Evolutionary conservation across 2,113 vertebrate genomes (phyloP), one percentile per base, ranked within the genome.

Genomic region (Leptobrachium ailaonicum): DNA sequence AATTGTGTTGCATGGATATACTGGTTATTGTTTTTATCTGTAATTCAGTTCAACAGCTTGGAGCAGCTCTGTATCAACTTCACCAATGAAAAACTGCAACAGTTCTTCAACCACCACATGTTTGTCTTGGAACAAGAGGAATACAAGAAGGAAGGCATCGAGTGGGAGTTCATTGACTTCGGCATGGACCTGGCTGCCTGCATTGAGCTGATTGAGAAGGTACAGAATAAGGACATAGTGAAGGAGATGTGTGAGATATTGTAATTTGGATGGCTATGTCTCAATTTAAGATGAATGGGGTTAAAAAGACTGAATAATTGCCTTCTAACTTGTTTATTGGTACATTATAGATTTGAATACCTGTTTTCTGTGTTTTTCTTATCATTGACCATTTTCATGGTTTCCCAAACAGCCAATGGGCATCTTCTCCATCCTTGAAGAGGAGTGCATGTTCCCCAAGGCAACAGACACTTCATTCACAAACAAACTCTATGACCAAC

Each of bases 391-490:
- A 0, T 60, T 60, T 20, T 64, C 14, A 64, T 2, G 2, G 7
- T 77, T 68, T 58, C 2, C 1, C 42, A 41, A 12, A 3, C 40
- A 91, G 90, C 90, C 90, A 0, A 89, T 90, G 90, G 88, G 89
- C 43, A 92, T 89, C 84, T 94, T 95, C 88, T 95, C 93, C 86
- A 94, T 94, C 85, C 88, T 95, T 20, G 93, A 95, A 84, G 93
- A 95, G 87, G 93, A 95, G 83, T 94, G 91, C 83, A 95, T 96
- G 92, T 96, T 97, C 84, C 95, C 96, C 83, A 96, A 92, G 91
- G 96, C 95, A 4, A 91, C 91, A 41, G 94, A 95, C 66, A 84
- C 81, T 2, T 94, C 94, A 82, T 95, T 95, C 87, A 95, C 93
- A 85, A 94, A 94, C 84, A 95, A 97, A 80, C 87, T 95, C 50